phyloP scores from a whole-genome alignment of 2,888 invertebrate genomes.

The Rotaria socialis region DNA sequence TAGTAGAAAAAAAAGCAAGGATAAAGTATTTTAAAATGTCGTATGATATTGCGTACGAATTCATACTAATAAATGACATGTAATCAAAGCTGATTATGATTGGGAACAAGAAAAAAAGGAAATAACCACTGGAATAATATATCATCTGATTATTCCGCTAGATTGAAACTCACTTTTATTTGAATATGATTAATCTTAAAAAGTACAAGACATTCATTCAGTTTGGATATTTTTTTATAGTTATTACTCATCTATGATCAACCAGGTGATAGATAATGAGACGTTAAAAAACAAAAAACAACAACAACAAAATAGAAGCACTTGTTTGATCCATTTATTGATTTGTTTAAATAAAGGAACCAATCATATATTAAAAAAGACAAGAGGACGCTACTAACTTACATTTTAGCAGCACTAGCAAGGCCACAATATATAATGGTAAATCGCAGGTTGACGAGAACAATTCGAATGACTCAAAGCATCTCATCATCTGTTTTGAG shows the following conservation, averaged over 20 bases:
- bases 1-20: neutral
- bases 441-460: too few species aligned
- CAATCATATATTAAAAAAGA: neutral
- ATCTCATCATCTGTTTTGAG: too few species aligned
- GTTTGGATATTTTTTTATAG: neutral
- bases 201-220: neutral
- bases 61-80: neutral
- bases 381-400: neutral
- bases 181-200: neutral
- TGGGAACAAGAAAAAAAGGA: neutral
- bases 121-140: neutral
- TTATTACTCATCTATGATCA: neutral
- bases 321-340: neutral
- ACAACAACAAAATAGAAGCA: neutral
- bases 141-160: neutral
- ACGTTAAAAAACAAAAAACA: neutral
- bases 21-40: neutral
- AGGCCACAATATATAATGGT: too few species aligned
- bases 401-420: neutral
- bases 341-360: neutral
- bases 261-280: neutral
- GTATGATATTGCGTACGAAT: neutral
- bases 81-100: neutral
- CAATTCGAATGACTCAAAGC: too few species aligned
- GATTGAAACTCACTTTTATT: neutral